phyloP scores from a whole-genome alignment of 2,113 vertebrate species.

The Mastomys coucha region DNA sequence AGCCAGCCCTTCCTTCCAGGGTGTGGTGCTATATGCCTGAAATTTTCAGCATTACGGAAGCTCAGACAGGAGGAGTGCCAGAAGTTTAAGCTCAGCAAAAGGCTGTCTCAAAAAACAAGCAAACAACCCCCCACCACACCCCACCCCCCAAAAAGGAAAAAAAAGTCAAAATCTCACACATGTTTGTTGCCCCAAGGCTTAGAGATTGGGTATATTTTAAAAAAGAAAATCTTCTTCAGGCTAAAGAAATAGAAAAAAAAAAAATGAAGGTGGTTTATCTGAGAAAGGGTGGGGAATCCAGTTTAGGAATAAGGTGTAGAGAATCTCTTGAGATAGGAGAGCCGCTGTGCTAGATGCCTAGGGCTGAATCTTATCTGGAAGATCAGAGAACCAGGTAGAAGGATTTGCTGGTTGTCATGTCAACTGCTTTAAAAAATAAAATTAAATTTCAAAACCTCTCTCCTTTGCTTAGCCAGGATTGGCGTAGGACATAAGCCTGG shows the following conservation, averaged over 20 bases:
- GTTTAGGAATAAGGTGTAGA: not conserved
- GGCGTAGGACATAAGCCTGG: not conserved
- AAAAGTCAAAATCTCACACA: not conserved
- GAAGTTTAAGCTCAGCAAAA: not conserved
- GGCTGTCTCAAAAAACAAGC: not conserved
- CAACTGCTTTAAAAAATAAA: not conserved
- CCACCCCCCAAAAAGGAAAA: not conserved
- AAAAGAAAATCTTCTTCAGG: not conserved
- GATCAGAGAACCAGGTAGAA: not conserved
- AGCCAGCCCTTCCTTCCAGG: not conserved
- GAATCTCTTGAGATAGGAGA: not conserved
- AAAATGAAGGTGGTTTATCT: not conserved
- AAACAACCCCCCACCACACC: no score
- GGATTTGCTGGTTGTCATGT: conserved; percentile 1
- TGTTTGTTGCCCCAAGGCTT: not conserved
- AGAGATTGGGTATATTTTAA: not conserved
- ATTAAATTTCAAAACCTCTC: not conserved
- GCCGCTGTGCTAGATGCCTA: not conserved
- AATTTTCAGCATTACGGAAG: not conserved
- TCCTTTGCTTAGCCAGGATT: not conserved
- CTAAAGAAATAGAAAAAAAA: not conserved
- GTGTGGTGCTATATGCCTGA: not conserved
- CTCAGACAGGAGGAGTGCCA: no score
- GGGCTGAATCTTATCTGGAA: not conserved
- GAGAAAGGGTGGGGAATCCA: not conserved